phyloP scores from a whole-genome alignment of 2,113 vertebrate species.

The pig (Sus scrofa) region T2T-Sscrofa CM000814.6:143444501-143445000 shows the following conservation, averaged over 20 bases:
- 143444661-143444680: no score
- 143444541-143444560: background rate
- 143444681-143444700: background rate
- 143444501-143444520: background rate
- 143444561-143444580: background rate
- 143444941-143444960: no score
- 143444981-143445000: background rate
- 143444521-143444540: background rate
- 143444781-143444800: no score
- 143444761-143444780: fast-evolving
- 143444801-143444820: background rate
- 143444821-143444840: background rate
- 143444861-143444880: background rate
- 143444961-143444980: fast-evolving
- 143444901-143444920: no score
- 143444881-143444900: no score
- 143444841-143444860: no score
- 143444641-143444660: background rate
- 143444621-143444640: background rate
- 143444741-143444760: background rate
- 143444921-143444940: fast-evolving
- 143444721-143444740: no score
- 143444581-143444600: background rate
- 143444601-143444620: no score
- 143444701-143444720: background rate